A percentile compares a stretch with the other conserved stretches of the same genome.
Conservation (phyloP, 2,113 vertebrate genomes). For the Pandion haliaetus region DNA sequence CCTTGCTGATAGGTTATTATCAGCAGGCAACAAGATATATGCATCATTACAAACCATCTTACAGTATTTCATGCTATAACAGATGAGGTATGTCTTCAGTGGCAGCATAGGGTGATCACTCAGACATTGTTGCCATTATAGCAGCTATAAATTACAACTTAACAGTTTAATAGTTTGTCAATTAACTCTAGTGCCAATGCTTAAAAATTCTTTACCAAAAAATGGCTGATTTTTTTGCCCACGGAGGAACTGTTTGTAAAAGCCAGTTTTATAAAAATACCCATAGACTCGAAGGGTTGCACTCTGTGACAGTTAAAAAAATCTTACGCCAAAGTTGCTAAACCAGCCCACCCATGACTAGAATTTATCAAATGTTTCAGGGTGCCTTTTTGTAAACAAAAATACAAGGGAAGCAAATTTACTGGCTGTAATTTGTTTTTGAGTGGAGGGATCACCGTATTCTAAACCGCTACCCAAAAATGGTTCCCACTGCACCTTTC, state of each 20-base stretch:
- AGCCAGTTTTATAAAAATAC: background rate
- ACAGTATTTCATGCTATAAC: background rate
- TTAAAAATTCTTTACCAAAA: slow-evolving; percentile 28
- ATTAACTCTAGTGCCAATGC: slow-evolving; percentile 5
- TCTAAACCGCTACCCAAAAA: background rate
- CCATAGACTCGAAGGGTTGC: background rate
- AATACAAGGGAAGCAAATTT: background rate
- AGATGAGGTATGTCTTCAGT: background rate
- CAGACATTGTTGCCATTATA: background rate
- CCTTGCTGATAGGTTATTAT: slow-evolving; percentile 18
- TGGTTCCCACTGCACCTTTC: background rate
- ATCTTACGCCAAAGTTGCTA: background rate
- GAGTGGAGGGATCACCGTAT: background rate
- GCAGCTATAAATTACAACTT: slow-evolving; percentile 18
- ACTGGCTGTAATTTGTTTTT: background rate
- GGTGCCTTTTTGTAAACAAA: background rate
- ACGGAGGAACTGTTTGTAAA: background rate
- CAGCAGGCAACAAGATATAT: slow-evolving; percentile 44
- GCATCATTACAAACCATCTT: background rate
- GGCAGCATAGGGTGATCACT: background rate
- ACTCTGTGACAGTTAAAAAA: background rate
- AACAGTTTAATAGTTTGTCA: slow-evolving; percentile 53
- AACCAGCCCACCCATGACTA: background rate
- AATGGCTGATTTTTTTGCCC: background rate
- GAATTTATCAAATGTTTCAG: background rate